Conservation (phyloP, 2,888 invertebrate species). For the Meliscaeva auricollis region DNA sequence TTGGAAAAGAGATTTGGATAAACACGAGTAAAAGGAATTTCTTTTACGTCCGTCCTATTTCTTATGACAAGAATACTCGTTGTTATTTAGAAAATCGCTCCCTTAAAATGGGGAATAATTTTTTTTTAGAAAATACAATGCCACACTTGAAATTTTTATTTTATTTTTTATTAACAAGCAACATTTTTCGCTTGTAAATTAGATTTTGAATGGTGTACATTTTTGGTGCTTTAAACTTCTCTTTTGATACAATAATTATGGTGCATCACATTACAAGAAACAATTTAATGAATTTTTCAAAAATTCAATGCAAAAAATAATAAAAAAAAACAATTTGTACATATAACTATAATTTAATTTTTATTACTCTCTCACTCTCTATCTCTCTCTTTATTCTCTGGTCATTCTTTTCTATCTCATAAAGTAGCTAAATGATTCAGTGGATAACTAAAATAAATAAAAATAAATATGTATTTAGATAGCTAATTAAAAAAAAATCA, state of each 20-base stretch:
- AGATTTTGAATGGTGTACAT: conserved; percentile 46
- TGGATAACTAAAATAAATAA: conserved; percentile 31
- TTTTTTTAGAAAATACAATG: conserved; percentile 25
- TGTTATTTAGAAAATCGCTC: conserved; percentile 44
- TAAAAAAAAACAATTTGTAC: background rate
- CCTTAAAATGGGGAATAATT: conserved; percentile 6
- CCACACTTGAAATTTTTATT: conserved; percentile 8
- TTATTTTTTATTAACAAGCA: conserved; percentile 29
- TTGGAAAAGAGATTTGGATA: conserved; percentile 35
- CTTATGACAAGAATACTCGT: conserved; percentile 70
- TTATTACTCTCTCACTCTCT: conserved; percentile 46
- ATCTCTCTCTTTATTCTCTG: conserved; percentile 32
- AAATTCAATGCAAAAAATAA: background rate
- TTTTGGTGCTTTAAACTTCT: conserved; percentile 57
- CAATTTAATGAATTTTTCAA: conserved; percentile 10
- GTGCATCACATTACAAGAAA: conserved; percentile 41
- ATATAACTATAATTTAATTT: conserved; percentile 23
- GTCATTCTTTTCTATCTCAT: conserved; percentile 50
- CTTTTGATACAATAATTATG: conserved; percentile 52
- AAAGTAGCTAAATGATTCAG: conserved; percentile 52
- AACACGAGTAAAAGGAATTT: conserved; percentile 3
- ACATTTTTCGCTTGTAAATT: conserved; percentile 31
- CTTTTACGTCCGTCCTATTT: conserved; percentile 31
- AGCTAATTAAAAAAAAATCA: conserved; percentile 59
- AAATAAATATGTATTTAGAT: conserved; percentile 52